A percentile compares a stretch with the other conserved stretches of the same genome.
Conservation (phyloP, 1,140 invertebrate species). For the Megalopta genalis region DNA sequence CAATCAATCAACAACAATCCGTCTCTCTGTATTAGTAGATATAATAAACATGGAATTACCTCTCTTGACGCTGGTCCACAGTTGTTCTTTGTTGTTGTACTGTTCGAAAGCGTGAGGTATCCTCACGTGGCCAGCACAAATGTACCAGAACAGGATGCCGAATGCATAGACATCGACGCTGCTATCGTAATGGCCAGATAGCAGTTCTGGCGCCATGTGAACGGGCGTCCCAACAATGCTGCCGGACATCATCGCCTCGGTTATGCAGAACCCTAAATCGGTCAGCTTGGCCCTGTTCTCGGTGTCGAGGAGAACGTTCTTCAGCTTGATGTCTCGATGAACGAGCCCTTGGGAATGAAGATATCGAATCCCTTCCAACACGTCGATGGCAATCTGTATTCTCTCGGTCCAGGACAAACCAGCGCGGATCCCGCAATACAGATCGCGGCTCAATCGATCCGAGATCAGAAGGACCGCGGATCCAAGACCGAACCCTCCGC, state of each 20-base stretch:
- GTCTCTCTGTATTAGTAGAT: no score
- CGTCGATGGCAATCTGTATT: conserved; percentile 90
- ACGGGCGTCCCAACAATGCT: conserved; percentile 93
- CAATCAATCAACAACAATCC: no score
- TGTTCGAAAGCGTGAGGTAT: conserved; percentile 91
- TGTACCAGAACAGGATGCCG: conserved; percentile 95
- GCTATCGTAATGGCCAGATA: conserved; percentile 90
- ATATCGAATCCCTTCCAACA: conserved; percentile 91
- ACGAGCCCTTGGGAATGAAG: conserved; percentile 93
- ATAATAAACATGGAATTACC: conserved; percentile 82
- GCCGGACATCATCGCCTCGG: conserved; percentile 94
- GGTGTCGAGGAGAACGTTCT: conserved; percentile 91
- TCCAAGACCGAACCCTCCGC: conserved; percentile 80
- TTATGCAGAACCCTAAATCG: conserved; percentile 95
- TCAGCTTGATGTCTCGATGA: conserved; percentile 94
- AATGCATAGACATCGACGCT: conserved; percentile 95
- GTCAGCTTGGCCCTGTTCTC: conserved; percentile 90
- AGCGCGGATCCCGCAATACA: conserved; percentile 89
- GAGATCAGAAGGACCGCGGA: conserved; percentile 92
- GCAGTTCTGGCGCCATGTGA: conserved; percentile 95
- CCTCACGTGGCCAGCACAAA: conserved; percentile 90
- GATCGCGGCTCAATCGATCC: conserved; percentile 86
- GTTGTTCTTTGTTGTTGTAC: conserved; percentile 92
- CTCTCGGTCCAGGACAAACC: conserved; percentile 85
- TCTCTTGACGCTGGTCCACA: conserved; percentile 92